phyloP scores from a whole-genome alignment of 2,113 vertebrate species.

The Tragulus kanchil region DNA sequence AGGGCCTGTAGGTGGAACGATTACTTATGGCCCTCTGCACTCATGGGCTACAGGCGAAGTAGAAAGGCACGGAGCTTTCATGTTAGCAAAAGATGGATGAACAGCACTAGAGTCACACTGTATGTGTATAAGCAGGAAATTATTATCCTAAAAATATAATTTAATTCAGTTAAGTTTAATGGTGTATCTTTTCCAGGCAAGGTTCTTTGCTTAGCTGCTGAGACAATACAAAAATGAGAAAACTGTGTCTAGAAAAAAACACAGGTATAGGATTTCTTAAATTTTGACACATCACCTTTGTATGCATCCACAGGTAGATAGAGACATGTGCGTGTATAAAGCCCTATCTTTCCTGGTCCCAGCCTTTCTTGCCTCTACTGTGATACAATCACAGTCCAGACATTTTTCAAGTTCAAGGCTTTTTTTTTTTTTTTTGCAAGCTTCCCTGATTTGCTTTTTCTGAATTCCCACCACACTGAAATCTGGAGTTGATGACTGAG shows the following conservation, averaged over 20 bases:
- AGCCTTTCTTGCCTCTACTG: not conserved
- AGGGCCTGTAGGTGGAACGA: not conserved
- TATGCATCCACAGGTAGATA: not conserved
- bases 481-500: not conserved
- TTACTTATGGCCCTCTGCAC: not conserved
- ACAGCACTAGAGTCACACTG: not conserved
- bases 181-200: not conserved
- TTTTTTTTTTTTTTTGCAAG: not conserved
- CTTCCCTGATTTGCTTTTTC: not conserved
- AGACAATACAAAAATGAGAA: slow-evolving; percentile 4
- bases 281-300: not conserved
- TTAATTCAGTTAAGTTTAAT: not conserved
- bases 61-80: not conserved
- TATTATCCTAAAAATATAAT: not conserved
- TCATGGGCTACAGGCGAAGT: not conserved
- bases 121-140: not conserved
- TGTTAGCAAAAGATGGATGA: not conserved
- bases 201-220: not conserved
- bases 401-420: slow-evolving; percentile 2
- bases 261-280: not conserved
- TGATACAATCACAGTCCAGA: not conserved
- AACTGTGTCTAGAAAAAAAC: slow-evolving; percentile 5
- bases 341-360: not conserved
- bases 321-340: not conserved
- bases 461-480: not conserved